These are phyloP conservation scores for Fundulus diaphanus DNA, from an alignment of 2,797 vertebrate species.

Conservation along the genomic window DNA sequence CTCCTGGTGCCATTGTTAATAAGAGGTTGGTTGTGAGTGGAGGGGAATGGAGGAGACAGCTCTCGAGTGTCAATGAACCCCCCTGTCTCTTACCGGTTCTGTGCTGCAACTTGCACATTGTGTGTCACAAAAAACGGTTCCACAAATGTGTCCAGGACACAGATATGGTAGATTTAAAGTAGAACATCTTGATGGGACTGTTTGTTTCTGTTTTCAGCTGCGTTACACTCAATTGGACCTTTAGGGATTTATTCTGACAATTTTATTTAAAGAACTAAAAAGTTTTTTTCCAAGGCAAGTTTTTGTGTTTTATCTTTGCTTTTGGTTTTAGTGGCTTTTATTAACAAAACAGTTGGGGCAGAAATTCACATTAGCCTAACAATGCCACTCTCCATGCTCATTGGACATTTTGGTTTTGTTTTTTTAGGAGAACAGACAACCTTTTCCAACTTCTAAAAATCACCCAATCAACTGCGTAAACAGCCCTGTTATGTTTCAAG, in stretches of 20 bases:
- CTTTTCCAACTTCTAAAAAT: not conserved
- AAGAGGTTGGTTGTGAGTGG: slow-evolving; percentile 71
- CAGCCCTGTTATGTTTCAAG: not conserved
- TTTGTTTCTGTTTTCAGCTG: not conserved
- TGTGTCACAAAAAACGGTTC: slow-evolving; percentile 21
- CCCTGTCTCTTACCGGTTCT: slow-evolving; percentile 54
- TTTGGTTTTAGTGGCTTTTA: not conserved
- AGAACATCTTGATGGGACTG: not conserved
- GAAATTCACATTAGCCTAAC: not conserved
- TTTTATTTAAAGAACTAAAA: not conserved
- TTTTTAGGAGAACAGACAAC: not conserved
- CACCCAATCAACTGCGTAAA: not conserved
- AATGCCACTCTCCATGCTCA: too few species aligned
- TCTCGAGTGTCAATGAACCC: slow-evolving; percentile 73
- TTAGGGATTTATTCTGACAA: not conserved
- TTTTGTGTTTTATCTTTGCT: not conserved
- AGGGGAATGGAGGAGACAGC: slow-evolving; percentile 73
- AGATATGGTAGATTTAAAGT: slow-evolving; percentile 7
- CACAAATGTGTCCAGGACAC: slow-evolving; percentile 12
- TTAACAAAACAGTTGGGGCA: not conserved
- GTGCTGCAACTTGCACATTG: slow-evolving; percentile 37
- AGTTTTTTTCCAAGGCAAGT: not conserved
- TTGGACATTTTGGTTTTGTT: too few species aligned
- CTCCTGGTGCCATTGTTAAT: slow-evolving; percentile 76
- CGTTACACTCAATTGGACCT: not conserved